These are phyloP conservation scores for Crocodylus rhombifer DNA, from an alignment of 2,797 vertebrate genomes.

Conservation along the genomic window DNA sequence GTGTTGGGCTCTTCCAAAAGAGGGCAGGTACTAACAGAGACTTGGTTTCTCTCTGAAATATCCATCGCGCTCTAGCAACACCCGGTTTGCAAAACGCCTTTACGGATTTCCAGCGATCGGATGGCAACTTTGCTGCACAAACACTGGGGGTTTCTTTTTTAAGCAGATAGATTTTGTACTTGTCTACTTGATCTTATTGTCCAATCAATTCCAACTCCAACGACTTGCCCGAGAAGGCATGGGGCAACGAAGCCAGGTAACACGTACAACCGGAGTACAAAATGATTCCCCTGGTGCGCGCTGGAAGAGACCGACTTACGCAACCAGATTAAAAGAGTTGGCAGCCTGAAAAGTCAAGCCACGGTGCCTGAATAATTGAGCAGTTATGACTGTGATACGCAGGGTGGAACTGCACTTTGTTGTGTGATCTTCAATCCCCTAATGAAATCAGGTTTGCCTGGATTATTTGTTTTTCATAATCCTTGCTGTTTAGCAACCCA, in stretches of 20 bases:
- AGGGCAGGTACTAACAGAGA: background rate
- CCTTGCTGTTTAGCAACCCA: background rate
- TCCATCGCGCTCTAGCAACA: background rate
- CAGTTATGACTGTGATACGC: background rate
- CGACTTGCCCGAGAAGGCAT: fast-evolving
- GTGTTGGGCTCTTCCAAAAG: no score
- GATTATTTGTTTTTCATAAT: background rate
- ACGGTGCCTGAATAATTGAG: background rate
- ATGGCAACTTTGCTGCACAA: background rate
- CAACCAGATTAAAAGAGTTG: background rate
- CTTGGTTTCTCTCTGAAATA: background rate
- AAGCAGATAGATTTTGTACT: fast-evolving
- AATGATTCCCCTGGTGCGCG: background rate
- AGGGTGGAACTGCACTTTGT: background rate
- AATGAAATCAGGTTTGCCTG: background rate
- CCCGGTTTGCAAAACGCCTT: background rate
- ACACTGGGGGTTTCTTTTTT: background rate
- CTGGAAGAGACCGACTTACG: background rate
- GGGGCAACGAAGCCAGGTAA: background rate
- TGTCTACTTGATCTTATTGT: background rate
- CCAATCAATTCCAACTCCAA: background rate
- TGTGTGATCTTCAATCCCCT: background rate
- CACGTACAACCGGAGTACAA: background rate
- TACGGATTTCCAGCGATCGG: fast-evolving
- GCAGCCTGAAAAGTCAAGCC: background rate